Conservation (phyloP, 2,888 invertebrate species). For the Volucella bombylans region DNA sequence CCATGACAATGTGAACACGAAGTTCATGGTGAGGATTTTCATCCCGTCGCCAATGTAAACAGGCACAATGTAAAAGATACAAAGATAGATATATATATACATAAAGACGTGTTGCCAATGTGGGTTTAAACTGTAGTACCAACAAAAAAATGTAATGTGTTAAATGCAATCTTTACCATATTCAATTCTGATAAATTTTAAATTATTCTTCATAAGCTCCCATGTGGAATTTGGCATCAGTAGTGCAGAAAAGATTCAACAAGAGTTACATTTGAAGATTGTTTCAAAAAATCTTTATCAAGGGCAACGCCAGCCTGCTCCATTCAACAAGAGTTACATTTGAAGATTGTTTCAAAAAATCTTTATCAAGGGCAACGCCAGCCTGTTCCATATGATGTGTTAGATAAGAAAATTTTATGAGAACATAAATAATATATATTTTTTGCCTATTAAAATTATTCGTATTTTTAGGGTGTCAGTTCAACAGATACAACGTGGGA, state of each 20-base stretch:
- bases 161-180: not conserved
- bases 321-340: constrained; percentile 93
- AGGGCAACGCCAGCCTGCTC: constrained; percentile 91
- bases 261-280: constrained; percentile 95
- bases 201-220: constrained; percentile 85
- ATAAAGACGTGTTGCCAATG: no score
- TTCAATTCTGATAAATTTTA: not conserved
- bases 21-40: no score
- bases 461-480: constrained; percentile 89
- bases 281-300: constrained; percentile 95
- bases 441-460: not conserved
- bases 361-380: constrained; percentile 92
- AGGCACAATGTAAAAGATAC: no score
- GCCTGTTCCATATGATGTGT: constrained; percentile 94
- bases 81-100: no score
- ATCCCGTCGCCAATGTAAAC: no score
- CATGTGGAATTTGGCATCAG: constrained; percentile 96
- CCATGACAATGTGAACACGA: no score
- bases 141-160: constrained; percentile 93
- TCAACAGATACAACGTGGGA: constrained; percentile 92
- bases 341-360: constrained; percentile 95
- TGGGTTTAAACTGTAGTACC: no score
- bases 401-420: constrained; percentile 93
- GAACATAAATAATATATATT: constrained; percentile 3
- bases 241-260: constrained; percentile 93